A percentile compares a stretch with the other conserved stretches of the same genome.
Conservation (phyloP, 1,140 invertebrate genomes). For the Panonychus citri region DNA sequence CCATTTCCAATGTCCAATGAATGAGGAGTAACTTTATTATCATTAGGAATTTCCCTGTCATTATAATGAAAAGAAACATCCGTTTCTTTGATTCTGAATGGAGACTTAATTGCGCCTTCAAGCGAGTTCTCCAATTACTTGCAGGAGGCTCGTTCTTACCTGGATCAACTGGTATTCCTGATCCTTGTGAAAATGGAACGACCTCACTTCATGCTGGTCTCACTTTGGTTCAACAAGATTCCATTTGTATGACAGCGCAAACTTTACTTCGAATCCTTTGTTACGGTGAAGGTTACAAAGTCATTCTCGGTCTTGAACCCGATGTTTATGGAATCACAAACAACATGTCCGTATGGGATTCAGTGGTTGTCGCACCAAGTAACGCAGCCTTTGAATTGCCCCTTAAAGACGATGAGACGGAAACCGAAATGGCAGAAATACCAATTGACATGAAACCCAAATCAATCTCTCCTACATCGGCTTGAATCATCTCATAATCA, state of each 20-base stretch:
- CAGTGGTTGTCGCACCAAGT: constrained; percentile 71
- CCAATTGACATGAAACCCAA: neutral
- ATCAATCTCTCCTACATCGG: no score
- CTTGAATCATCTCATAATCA: no score
- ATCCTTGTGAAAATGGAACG: constrained; percentile 78
- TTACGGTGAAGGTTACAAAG: constrained; percentile 69
- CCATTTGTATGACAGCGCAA: constrained; percentile 71
- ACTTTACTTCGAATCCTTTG: constrained; percentile 63
- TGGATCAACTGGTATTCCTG: constrained; percentile 74
- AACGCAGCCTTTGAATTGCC: constrained; percentile 64
- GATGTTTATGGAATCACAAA: constrained; percentile 25
- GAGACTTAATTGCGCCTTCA: constrained; percentile 71
- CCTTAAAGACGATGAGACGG: constrained; percentile 28
- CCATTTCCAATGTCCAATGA: no score
- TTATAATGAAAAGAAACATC: no score
- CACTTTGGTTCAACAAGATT: constrained; percentile 79
- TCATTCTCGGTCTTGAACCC: constrained; percentile 43
- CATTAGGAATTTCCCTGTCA: no score
- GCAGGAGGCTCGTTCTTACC: constrained; percentile 83
- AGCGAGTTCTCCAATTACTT: constrained; percentile 60
- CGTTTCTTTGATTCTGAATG: no score
- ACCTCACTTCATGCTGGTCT: constrained; percentile 70
- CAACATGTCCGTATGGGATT: constrained; percentile 64
- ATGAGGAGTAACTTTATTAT: no score
- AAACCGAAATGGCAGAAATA: constrained; percentile 12